A percentile compares a stretch with the other conserved stretches of the same genome.
Conservation (phyloP, 2,113 vertebrate species). For the Carassius auratus region DNA sequence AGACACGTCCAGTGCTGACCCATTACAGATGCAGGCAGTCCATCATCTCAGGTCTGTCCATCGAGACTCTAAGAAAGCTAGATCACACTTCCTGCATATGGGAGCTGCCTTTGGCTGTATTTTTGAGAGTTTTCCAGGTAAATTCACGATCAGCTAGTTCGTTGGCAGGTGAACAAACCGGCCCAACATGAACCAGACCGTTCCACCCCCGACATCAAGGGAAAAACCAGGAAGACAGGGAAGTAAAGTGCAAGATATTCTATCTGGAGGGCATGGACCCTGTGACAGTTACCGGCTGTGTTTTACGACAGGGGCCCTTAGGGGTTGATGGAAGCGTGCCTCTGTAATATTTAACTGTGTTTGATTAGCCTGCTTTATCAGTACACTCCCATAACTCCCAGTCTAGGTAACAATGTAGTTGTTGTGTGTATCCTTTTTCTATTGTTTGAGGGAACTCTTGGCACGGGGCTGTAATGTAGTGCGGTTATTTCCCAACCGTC, state of each 20-base stretch:
- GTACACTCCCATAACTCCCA: not conserved
- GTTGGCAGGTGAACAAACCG: conserved; percentile 46
- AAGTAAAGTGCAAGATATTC: conserved; percentile 7
- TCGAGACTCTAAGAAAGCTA: not conserved
- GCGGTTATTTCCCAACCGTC: conserved; percentile 26
- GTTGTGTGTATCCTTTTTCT: not conserved
- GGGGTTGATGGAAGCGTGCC: not conserved
- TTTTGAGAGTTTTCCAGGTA: conserved; percentile 44
- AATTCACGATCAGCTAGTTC: conserved; percentile 20
- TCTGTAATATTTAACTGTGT: not conserved
- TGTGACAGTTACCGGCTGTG: conserved; percentile 18
- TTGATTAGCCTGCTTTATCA: not conserved
- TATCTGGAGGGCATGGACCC: not conserved
- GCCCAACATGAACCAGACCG: not conserved
- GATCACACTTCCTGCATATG: not conserved
- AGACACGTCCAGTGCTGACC: conserved; percentile 21
- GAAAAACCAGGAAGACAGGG: conserved; percentile 11
- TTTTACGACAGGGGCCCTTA: conserved; percentile 25
- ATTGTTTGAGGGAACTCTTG: conserved; percentile 21
- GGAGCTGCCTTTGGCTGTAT: conserved; percentile 4
- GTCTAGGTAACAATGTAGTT: not conserved
- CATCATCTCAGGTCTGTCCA: not conserved
- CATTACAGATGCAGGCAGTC: conserved; percentile 12
- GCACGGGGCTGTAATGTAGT: not conserved
- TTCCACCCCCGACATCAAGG: conserved; percentile 9